These are phyloP conservation scores for Heterochromis multidens DNA, from an alignment of 2,113 vertebrate species.

Conservation along the genomic window DNA sequence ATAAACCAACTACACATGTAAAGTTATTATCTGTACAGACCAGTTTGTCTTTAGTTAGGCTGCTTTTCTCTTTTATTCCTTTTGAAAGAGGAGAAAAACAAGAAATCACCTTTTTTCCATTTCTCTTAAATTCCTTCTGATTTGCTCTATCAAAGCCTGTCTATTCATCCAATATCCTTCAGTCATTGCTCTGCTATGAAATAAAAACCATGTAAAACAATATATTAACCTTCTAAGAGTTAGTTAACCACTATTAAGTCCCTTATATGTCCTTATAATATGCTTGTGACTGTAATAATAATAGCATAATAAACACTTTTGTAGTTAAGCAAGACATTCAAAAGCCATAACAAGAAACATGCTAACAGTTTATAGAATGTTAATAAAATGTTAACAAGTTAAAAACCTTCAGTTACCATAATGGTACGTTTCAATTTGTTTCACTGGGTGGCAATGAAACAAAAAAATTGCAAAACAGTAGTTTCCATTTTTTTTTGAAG, in stretches of 20 bases:
- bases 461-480: accelerated
- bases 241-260: neutral
- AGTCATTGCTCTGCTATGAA: neutral
- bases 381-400: neutral
- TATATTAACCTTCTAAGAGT: neutral
- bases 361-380: neutral
- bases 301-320: too few species aligned
- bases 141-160: neutral
- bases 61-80: neutral
- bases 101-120: neutral
- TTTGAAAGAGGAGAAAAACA: neutral
- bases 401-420: neutral
- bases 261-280: too few species aligned
- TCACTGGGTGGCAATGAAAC: neutral
- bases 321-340: too few species aligned
- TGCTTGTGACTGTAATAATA: too few species aligned
- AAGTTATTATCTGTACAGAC: neutral
- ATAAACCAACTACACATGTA: neutral
- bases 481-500: neutral
- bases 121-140: neutral
- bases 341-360: too few species aligned
- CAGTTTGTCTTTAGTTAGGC: neutral
- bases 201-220: neutral
- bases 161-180: neutral
- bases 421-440: neutral